Evolutionary conservation across 1,140 invertebrate species (phyloP), one percentile per base, ranked within the genome.

Genomic region (Diploscapter pachys): DNA sequence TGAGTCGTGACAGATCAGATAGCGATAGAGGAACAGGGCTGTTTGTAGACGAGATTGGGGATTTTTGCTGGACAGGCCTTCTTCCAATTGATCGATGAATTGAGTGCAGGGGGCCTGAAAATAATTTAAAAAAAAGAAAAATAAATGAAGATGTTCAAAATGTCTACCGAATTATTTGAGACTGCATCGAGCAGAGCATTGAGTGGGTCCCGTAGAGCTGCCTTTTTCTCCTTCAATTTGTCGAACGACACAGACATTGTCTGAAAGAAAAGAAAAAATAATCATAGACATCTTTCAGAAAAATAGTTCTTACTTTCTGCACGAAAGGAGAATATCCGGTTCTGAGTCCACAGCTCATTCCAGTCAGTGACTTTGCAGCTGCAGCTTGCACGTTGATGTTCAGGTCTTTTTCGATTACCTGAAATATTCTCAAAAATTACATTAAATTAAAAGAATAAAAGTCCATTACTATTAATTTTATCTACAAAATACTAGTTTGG

Each of bases 191-290:
- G 63, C n/a, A 6, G 63, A 56, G 59, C 68, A 2, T 61, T 52
- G 4, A 70, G 5, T 4, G 68, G 56, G 53, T 70, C 68, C 49
- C 68, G 59, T 53, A 70, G 63, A 55, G 63, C 56, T 0, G 68
- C 68, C 55, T 70, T 70, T 13, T 70, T 70, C 59, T 70, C 68
- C 48, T 70, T 70, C 8, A 70, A 50, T 6, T 70, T 70, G 6
- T 70, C 68, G 8, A 70, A 70, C 13, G 63, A 49, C 4, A 70
- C 68, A 2, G 68, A 59, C 51, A 70, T 61, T 49, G 68, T 4
- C 4, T 59, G 55, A 9, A 31, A 31, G 31, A 31, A 31, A 31
- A 31, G 31, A 31, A 31, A 31, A 31, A 31, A 1, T 31, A 31
- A 31, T 31, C 1, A 31, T 31, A 31, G 31, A 31, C 1, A 1